phyloP scores from a whole-genome alignment of 2,113 vertebrate species.

The Channa argus region DNA sequence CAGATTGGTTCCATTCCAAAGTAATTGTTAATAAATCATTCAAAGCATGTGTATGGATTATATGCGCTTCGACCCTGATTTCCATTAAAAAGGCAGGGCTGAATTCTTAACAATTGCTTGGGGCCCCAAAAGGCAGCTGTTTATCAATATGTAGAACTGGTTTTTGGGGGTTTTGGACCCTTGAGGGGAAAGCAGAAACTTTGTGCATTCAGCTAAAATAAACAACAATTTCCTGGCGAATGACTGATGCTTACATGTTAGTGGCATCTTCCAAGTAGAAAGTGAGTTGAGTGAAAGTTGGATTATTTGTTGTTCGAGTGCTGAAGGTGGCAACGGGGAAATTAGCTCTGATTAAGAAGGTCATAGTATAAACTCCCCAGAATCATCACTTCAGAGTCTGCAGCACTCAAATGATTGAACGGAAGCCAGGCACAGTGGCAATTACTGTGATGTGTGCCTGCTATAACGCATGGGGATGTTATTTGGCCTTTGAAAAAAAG shows the following conservation, averaged over 20 bases:
- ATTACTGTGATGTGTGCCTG: conserved; percentile 23
- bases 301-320: neutral
- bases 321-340: conserved; percentile 5
- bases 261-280: neutral
- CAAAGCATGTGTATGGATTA: conserved; percentile 72
- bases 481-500: conserved; percentile 49
- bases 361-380: neutral
- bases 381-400: neutral
- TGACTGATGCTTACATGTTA: no score
- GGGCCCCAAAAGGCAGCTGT: conserved; percentile 52
- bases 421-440: conserved; percentile 8
- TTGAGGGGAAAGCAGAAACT: conserved; percentile 49
- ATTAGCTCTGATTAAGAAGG: conserved; percentile 35
- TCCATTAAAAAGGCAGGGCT: conserved; percentile 52
- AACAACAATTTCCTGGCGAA: conserved; percentile 58
- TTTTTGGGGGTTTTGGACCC: conserved; percentile 33
- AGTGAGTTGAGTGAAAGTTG: neutral
- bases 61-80: conserved; percentile 58
- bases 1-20: conserved; percentile 74
- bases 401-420: conserved; percentile 19
- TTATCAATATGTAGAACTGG: conserved; percentile 74
- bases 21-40: conserved; percentile 80
- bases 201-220: conserved; percentile 30
- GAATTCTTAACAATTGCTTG: conserved; percentile 63
- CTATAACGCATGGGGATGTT: conserved; percentile 32